Evolutionary conservation across 2,797 vertebrate species (phyloP).

Genomic region (Botia almorhae): DNA sequence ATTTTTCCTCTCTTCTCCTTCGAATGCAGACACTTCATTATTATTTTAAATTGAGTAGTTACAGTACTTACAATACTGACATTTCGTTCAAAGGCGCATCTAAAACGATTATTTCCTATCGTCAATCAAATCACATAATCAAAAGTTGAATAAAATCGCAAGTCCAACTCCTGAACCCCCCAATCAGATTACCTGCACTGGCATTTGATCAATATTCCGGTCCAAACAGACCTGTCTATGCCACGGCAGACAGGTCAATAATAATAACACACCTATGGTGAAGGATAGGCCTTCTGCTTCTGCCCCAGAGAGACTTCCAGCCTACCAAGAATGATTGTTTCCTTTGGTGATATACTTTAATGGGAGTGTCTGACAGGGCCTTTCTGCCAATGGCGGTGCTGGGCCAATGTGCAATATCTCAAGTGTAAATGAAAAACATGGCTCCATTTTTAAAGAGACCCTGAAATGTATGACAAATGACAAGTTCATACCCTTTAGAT

Average conservation of each 20-base stretch:
- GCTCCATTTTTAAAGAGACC: conserved; percentile 14
- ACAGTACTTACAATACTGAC: not conserved
- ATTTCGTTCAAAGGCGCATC: not conserved
- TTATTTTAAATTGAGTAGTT: not conserved
- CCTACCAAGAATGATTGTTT: conserved; percentile 43
- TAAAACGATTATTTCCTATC: not conserved
- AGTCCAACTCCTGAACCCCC: conserved; percentile 13
- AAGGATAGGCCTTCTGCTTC: conserved; percentile 19
- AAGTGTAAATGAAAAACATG: conserved; percentile 46
- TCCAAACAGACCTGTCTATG: conserved; percentile 22
- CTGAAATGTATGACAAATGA: conserved; percentile 14
- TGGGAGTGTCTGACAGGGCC: conserved; percentile 42
- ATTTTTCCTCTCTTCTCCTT: not conserved
- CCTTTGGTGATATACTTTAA: conserved; percentile 51
- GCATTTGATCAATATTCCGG: conserved; percentile 46
- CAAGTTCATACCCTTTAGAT: not conserved
- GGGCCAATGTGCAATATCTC: conserved; percentile 41
- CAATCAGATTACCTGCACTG: not conserved
- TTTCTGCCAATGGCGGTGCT: conserved; percentile 41
- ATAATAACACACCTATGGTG: conserved; percentile 32
- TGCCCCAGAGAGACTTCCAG: conserved; percentile 22
- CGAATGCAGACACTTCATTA: not conserved
- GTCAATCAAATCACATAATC: not conserved
- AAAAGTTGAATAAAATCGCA: conserved; percentile 9
- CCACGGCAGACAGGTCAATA: conserved; percentile 37